Conservation (phyloP, 2,888 invertebrate genomes). For the Syrphus vitripennis region DNA sequence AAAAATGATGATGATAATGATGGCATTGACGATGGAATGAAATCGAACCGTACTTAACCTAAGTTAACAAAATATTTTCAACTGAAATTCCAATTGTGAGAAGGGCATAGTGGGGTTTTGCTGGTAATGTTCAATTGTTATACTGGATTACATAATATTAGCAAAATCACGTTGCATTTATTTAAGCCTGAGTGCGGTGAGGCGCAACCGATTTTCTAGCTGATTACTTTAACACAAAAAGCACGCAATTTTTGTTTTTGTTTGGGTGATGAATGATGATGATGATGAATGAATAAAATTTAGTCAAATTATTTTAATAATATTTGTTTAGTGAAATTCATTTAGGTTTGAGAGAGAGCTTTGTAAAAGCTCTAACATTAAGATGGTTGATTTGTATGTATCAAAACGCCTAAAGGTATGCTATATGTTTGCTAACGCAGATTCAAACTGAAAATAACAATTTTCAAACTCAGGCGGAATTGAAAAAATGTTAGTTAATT, state of each 20-base stretch:
- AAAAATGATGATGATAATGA: neutral
- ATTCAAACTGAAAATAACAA: neutral
- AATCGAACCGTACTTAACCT: conserved; percentile 38
- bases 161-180: conserved; percentile 33
- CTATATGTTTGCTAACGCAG: neutral
- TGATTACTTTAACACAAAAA: conserved; percentile 36
- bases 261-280: neutral
- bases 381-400: neutral
- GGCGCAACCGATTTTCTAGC: neutral
- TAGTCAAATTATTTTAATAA: neutral
- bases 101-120: neutral
- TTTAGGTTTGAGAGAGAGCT: neutral
- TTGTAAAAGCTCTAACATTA: neutral
- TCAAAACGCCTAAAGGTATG: neutral
- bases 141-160: conserved; percentile 17
- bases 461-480: too few species aligned
- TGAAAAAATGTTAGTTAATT: too few species aligned
- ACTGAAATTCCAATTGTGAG: conserved; percentile 7
- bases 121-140: neutral
- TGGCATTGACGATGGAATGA: neutral
- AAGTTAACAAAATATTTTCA: conserved; percentile 37
- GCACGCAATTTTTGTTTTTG: conserved; percentile 4
- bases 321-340: neutral
- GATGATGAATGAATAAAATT: neutral
- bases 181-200: neutral